Conservation (phyloP, 2,113 vertebrate genomes). For the Acanthisitta chloris region DNA sequence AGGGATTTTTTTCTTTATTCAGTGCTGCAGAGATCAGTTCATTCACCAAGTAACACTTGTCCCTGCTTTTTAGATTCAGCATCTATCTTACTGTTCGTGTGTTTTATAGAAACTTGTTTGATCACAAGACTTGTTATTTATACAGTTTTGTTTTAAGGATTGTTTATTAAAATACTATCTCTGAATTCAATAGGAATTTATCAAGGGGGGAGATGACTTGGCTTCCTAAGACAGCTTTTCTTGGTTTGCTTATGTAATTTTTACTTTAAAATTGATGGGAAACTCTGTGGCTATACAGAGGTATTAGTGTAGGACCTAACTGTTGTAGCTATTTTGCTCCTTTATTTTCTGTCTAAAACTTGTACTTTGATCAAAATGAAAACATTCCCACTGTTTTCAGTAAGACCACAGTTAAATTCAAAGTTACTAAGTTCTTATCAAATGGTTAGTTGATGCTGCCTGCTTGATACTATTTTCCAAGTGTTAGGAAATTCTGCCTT, state of each 20-base stretch:
- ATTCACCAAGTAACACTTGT: neutral
- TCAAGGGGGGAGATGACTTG: neutral
- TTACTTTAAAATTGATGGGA: neutral
- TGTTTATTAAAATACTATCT: constrained; percentile 19
- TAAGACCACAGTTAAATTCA: neutral
- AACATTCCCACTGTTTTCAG: neutral
- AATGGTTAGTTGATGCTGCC: neutral
- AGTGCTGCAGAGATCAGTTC: neutral
- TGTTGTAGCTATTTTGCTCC: neutral
- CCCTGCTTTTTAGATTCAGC: neutral
- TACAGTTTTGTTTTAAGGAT: neutral
- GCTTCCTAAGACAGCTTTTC: neutral
- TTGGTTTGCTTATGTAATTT: neutral
- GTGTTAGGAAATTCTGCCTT: neutral
- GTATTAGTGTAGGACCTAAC: neutral
- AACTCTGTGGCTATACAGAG: neutral
- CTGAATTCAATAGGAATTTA: neutral
- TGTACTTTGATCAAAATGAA: neutral
- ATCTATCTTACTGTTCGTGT: neutral
- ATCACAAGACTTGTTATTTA: neutral
- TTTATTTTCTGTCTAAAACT: neutral
- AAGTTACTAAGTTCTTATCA: neutral
- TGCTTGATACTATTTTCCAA: neutral
- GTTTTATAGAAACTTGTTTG: neutral
- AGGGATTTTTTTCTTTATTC: neutral